Base-by-base conservation (phyloP, 2,888 invertebrate genomes). In the Agonopterix heracliana region DNA sequence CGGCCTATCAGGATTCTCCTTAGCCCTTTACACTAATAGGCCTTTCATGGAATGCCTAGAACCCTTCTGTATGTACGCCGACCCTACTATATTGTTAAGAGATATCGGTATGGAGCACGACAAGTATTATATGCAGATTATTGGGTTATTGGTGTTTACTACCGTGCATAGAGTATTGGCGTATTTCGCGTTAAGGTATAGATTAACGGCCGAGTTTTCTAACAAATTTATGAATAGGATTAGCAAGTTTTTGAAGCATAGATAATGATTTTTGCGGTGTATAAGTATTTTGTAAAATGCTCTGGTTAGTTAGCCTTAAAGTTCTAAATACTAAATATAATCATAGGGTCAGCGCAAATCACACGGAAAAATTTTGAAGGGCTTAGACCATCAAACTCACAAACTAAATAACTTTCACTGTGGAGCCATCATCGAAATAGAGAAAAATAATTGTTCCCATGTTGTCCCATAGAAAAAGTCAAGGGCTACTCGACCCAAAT, bases 51-150 rank as follows among this genome's bases (percentile, higher is more conserved):
- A 91, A 7, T 95, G 95, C 63, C 74, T 84, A 0, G 72, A 81
- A n/a, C 84, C 87, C 0, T 87, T 89, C 53, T 88, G 88, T 42
- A 60, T 90, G 0, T 93, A 92, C 67, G 89, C 92, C 43, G 88
- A 91, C 51, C 90, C 92, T 0, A 77, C 77, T 43, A 72, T 93
- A 11, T 80, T 95, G 17, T 79, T 95, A 41, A 78, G 91, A 48
- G 92, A 93, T 65, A 67, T 94, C 56, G 94, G 93, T 54, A 90
- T 92, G 89, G 73, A 71, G 1, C 71, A 78, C 17, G 74, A 90
- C 1, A 78, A 68, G 9, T 91, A 90, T 53, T 65, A 74, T 40
- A 63, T 90, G 1, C 93, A 93, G 72, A 80, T 93, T 34, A 57
- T 90, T 1, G 90, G 89, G 0, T 77, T 93, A 26, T 53, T 91